These are phyloP conservation scores for Smutsia gigantea DNA, from an alignment of 2,797 vertebrate species.

Conservation along the genomic window DNA sequence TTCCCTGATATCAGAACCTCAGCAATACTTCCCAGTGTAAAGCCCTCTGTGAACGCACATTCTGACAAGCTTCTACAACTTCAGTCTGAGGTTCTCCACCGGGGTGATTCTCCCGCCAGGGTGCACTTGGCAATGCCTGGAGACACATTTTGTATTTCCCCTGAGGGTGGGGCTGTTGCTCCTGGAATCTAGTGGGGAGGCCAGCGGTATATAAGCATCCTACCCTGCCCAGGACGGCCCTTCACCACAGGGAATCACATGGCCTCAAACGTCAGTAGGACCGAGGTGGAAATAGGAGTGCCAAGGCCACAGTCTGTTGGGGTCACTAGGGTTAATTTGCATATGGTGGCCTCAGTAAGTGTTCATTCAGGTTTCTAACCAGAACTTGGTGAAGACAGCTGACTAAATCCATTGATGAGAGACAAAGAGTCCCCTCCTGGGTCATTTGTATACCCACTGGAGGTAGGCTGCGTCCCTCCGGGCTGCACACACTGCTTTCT, in stretches of 20 bases:
- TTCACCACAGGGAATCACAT: not conserved
- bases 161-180: not conserved
- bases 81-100: fast-evolving
- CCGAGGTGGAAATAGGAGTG: not conserved
- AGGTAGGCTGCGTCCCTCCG: not conserved
- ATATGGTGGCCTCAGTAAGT: no score
- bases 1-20: no score
- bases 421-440: not conserved
- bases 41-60: not conserved
- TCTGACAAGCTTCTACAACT: not conserved
- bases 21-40: no score
- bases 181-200: not conserved
- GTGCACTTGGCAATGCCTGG: not conserved
- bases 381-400: not conserved
- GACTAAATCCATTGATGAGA: not conserved
- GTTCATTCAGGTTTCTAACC: not conserved
- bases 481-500: not conserved
- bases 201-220: not conserved
- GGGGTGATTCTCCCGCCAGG: not conserved
- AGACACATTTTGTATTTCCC: not conserved
- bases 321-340: not conserved
- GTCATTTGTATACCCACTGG: not conserved
- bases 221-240: not conserved
- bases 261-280: not conserved
- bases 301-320: not conserved